Evolutionary conservation across 2,113 vertebrate genomes (phyloP), one percentile per base, ranked within the genome.

Genomic region (human): DNA sequence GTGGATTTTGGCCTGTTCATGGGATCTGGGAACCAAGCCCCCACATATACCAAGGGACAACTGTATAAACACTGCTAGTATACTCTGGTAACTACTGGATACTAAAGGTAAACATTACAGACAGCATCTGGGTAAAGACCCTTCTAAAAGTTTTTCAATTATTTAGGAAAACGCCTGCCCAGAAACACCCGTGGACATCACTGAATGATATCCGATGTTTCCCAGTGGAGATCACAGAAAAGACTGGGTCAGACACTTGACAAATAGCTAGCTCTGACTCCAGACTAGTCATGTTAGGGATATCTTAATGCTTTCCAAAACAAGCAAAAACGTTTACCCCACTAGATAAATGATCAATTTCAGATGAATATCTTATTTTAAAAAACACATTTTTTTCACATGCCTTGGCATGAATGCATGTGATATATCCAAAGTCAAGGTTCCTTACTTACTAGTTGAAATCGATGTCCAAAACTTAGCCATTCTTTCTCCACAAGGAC

Each of bases 401-500:
- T 0, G 17, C 43, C 61, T 40, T 13, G 61, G 12, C 12, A 30
- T 20, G 38, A 72, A 32, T 22, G 22, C 68, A 48, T 6, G 22
- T 38, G 27, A 52, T 6, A 50, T 11, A 89, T 16, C 1, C 32
- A 6, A 6, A 55, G 57, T 81, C 32, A 0, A 72, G n/a, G 72
- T 11, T 40, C 68, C 59, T 68, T 68, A 98, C 99, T 99, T 98
- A 99, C 99, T 98, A 99, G 99, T 97, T 99, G 99, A 98, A 99
- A 99, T 80, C 99, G 99, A 97, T 99, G 99, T 61, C 99, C 99
- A 0, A 99, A 99, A 98, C 99, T 99, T 50, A 99, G 98, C 99
- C 99, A 99, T 97, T 99, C 99, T 93, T 99, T 99, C 98, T 99
- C 99, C 73, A 99, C 98, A 3, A 99, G 98, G 72, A 99, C 99